Evolutionary conservation across 2,888 invertebrate genomes (phyloP).

Genomic region (Epinotia ramella): DNA sequence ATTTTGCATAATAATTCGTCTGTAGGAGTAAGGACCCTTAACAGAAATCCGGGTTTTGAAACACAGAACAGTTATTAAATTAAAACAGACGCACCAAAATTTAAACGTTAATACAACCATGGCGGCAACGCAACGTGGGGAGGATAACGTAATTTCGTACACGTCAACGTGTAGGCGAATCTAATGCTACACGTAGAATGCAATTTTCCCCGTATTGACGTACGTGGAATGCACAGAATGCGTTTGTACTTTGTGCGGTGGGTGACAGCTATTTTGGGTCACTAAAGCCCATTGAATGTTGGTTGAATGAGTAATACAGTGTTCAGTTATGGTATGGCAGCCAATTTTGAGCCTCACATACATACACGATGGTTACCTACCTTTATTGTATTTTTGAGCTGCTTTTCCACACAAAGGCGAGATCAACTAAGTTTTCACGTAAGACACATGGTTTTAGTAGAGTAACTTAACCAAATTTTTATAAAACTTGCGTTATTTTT

Average conservation of each 20-base stretch:
- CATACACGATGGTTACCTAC: background rate
- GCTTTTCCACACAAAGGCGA: background rate
- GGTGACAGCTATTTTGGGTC: background rate
- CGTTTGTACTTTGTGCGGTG: background rate
- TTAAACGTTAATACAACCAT: conserved; percentile 48
- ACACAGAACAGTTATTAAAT: conserved; percentile 19
- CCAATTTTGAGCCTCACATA: background rate
- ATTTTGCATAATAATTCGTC: too few relatives aligned
- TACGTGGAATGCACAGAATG: conserved; percentile 11
- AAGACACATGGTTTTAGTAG: background rate
- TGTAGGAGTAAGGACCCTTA: too few relatives aligned
- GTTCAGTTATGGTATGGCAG: background rate
- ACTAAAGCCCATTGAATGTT: background rate
- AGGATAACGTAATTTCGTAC: conserved; percentile 70
- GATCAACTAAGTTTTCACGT: background rate
- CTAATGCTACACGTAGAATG: conserved; percentile 55
- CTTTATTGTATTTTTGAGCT: background rate
- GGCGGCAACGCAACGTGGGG: conserved; percentile 41
- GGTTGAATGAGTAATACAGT: background rate
- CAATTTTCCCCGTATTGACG: conserved; percentile 38
- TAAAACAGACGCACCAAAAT: conserved; percentile 45
- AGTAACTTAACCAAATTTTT: background rate
- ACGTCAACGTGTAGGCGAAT: conserved; percentile 66
- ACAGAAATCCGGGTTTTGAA: background rate
- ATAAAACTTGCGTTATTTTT: background rate